Conservation (phyloP, 2,113 vertebrate genomes). For the Tenrec ecaudatus region DNA sequence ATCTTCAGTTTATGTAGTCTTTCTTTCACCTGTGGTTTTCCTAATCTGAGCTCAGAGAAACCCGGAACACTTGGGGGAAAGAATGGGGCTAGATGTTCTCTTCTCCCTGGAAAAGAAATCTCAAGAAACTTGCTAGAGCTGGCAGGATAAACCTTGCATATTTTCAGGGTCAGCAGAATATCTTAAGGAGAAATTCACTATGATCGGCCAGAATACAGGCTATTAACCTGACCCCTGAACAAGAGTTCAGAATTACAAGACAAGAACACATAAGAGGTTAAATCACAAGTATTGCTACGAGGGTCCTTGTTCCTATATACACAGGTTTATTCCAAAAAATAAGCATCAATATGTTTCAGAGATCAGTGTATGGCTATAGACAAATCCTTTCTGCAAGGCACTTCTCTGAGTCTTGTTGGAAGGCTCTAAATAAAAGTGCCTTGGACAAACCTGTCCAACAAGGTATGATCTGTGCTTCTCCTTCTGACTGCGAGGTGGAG, state of each 20-base stretch:
- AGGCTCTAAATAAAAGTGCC: too few relatives aligned
- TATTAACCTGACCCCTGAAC: background rate
- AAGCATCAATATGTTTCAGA: too few relatives aligned
- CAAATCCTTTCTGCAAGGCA: too few relatives aligned
- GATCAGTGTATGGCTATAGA: too few relatives aligned
- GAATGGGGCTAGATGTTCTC: background rate
- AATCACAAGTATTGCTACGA: too few relatives aligned
- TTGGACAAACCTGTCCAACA: too few relatives aligned
- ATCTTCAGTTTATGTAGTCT: background rate
- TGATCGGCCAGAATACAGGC: background rate
- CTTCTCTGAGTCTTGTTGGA: too few relatives aligned
- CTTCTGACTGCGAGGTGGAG: too few relatives aligned
- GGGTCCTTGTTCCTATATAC: too few relatives aligned
- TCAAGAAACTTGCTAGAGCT: background rate
- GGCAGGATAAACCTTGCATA: background rate
- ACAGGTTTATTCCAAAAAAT: too few relatives aligned
- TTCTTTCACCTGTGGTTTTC: background rate
- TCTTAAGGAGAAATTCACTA: background rate
- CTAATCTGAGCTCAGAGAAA: background rate
- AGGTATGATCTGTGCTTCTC: too few relatives aligned
- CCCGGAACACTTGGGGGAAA: background rate
- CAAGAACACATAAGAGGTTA: background rate
- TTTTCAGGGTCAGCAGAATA: background rate
- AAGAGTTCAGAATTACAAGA: background rate
- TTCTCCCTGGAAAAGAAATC: background rate